Conservation (phyloP, 2,797 vertebrate genomes). For the Acropternis orthonyx region DNA sequence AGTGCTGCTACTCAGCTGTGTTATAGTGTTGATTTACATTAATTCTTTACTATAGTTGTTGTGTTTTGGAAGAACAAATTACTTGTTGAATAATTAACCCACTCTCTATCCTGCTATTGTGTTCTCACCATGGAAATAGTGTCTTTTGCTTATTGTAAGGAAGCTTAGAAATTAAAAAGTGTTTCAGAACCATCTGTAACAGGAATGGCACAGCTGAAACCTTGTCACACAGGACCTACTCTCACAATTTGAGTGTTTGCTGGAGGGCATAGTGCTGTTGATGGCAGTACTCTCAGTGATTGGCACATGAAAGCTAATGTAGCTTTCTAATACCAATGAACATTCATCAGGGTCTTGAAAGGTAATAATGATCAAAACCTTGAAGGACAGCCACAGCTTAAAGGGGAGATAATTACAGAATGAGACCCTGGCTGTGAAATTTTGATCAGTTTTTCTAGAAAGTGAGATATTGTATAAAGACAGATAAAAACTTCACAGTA, state of each 20-base stretch:
- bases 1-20: not conserved
- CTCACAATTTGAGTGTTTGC: not conserved
- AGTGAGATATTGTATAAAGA: not conserved
- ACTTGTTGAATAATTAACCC: not conserved
- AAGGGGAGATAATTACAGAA: not conserved
- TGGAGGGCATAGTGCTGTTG: not conserved
- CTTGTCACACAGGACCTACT: not conserved
- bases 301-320: not conserved
- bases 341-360: not conserved
- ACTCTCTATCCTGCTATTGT: not conserved
- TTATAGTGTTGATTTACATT: not conserved
- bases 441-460: not conserved
- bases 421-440: not conserved
- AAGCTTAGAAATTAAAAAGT: not conserved
- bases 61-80: not conserved
- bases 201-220: not conserved
- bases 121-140: not conserved
- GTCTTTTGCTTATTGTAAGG: not conserved
- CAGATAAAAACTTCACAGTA: not conserved
- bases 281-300: not conserved
- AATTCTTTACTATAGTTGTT: not conserved
- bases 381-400: not conserved
- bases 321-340: not conserved
- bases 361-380: not conserved
- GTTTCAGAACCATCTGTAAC: not conserved